Percentiles rank a stretch among this genome's conserved stretches.
phyloP scores from a whole-genome alignment of 2,113 vertebrate species.

The Diglossa brunneiventris region DNA sequence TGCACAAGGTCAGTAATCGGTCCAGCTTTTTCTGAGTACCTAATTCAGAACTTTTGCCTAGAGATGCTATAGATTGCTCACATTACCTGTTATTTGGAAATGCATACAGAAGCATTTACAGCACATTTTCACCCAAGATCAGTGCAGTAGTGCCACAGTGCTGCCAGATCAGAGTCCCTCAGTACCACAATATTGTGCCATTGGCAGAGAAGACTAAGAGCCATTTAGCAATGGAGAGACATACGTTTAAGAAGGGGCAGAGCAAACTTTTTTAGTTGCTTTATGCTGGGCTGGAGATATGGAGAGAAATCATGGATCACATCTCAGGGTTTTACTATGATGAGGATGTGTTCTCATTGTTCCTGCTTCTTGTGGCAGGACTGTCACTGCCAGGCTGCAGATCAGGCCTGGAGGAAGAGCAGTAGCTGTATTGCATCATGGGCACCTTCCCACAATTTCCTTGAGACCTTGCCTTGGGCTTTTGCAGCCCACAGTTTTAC shows the following conservation, averaged over 20 bases:
- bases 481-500: not conserved
- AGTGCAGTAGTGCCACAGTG: not conserved
- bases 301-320: not conserved
- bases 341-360: not conserved
- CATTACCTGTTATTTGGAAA: not conserved
- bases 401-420: rapidly evolving
- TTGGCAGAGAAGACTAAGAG: not conserved
- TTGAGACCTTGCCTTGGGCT: not conserved
- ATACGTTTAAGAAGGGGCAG: not conserved
- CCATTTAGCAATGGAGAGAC: not conserved
- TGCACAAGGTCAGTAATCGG: not conserved
- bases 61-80: not conserved
- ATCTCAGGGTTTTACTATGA: not conserved
- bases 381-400: not conserved
- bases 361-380: not conserved
- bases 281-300: not conserved
- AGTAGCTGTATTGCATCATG: rapidly evolving
- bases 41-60: not conserved
- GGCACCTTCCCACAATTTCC: not conserved
- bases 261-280: not conserved
- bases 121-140: not conserved
- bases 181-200: not conserved
- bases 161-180: not conserved
- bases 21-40: not conserved
- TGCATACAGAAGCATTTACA: not conserved